Conservation (phyloP, 2,888 invertebrate genomes). For the Orthosia gothica region DNA sequence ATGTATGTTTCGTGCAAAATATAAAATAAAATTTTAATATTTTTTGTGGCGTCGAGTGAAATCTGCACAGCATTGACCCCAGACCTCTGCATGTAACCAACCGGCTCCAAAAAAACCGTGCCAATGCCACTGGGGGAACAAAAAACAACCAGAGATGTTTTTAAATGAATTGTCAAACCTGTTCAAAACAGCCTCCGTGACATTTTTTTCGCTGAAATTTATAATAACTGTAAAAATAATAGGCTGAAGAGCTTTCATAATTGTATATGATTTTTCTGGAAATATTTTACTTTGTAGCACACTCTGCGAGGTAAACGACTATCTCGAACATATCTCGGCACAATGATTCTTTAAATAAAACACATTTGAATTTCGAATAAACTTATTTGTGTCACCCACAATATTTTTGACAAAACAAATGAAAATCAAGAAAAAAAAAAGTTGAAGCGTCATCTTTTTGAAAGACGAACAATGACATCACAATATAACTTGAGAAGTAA, state of each 20-base stretch:
- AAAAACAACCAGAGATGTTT: slow-evolving; percentile 52
- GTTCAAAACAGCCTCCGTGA: slow-evolving; percentile 28
- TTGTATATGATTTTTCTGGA: not conserved
- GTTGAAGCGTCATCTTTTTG: not conserved
- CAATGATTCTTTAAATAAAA: too few relatives aligned
- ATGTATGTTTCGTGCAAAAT: not conserved
- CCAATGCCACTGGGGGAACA: slow-evolving; percentile 75
- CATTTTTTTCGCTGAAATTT: slow-evolving; percentile 23
- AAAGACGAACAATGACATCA: not conserved
- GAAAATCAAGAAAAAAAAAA: too few relatives aligned
- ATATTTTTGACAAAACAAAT: too few relatives aligned
- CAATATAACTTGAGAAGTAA: not conserved
- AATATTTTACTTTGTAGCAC: not conserved
- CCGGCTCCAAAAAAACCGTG: slow-evolving; percentile 75
- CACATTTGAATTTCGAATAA: not conserved
- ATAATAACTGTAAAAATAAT: slow-evolving; percentile 10
- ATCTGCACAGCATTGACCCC: slow-evolving; percentile 77
- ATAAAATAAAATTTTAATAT: slow-evolving; percentile 16
- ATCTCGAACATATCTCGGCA: too few relatives aligned
- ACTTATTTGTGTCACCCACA: too few relatives aligned
- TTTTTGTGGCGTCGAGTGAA: slow-evolving; percentile 55
- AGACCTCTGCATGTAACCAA: slow-evolving; percentile 70
- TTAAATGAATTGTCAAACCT: slow-evolving; percentile 48
- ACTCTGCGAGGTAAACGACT: not conserved
- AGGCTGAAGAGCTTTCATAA: not conserved